Base-by-base conservation (phyloP, 1,140 invertebrate species). In the Drosophila malerkotliana region DNA sequence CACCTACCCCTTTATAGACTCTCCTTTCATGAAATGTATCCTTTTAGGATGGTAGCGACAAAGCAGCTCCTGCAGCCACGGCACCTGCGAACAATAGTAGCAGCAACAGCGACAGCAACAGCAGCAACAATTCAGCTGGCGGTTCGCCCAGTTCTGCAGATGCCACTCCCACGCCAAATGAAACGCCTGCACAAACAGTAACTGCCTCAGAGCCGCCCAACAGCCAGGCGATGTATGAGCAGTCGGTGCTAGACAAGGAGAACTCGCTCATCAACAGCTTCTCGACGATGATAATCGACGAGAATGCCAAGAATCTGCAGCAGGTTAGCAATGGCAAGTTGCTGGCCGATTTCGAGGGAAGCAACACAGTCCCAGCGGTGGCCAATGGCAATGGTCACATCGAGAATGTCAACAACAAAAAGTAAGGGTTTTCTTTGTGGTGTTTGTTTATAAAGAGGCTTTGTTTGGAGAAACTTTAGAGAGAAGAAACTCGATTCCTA, bases 331-430 rank as follows among this genome's bases (percentile, higher is more conserved):
- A 91, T 55, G 90, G 90, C 53, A 91, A 91, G 68, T 61, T 91
- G 73, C 73, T 82, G 67, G 75, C 69, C 52, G 89, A 90, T 18
- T 76, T 79, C 7, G 66, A 80, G 24, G 77, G 67, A 69, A 81
- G 56, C 72, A 87, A 62, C 53, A 60, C 69, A 15, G 47, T 64
- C 10, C 56, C 63, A 24, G 45, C 79, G 44, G 79, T 90, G 30
- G 79, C 88, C 52, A 90, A 90, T 62, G 91, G 91, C 28, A 92
- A 92, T 76, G 91, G 91, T 45, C 91, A 92, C 60, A 88, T 91
- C 45, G 90, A 92, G 73, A 92, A 80, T 91, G 82, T 92, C 55
- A 92, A 91, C 77, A 92, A 92, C 62, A 91, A 92, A 76, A 92
- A 92, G 91, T 92, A 54, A 84, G 91, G 77, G 1, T 0, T 6